Base-by-base conservation (phyloP, 1,140 invertebrate genomes). In the Drosophila pachea region DNA sequence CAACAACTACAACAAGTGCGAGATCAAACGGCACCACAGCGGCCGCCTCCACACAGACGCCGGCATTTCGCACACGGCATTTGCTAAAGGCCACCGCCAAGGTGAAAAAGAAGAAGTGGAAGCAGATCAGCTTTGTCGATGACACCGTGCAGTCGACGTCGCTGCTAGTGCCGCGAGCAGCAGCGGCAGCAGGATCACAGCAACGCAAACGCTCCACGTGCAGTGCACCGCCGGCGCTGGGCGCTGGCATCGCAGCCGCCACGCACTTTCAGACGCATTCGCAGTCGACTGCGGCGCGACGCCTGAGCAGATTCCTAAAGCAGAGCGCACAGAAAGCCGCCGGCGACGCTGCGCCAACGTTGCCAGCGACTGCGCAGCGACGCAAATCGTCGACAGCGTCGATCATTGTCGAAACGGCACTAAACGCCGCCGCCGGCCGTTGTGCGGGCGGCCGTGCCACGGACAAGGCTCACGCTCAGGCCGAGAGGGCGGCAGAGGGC, bases 31-130 rank as follows among this genome's bases (percentile, higher is more conserved):
- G 43, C 33, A 35, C 14, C 33, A 16, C 53, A 7, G 66, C 74
- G 53, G 47, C 62, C 47, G 64, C 78, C 40, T 56, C 72, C 38
- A 75, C 74, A 48, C 68, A 84, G 45, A 74, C 66, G 16, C 43
- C 71, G 40, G 58, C 65, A 49, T 71, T 69, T 35, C 67, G 78
- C 72, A 82, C 73, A 35, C 47, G 79, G 54, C 82, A 88, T 43
- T 52, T 88, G 49, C 56, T 88, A 3, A 88, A 86, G 60, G 86
- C 86, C 42, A 88, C 86, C 42, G 77, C 76, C 35, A 88, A 88
- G 49, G 86, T 88, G 31, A 88, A 88, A 35, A 84, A 84, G 82
- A 84, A 84, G 33, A 84, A 84, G 81, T 84, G 81, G 81, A 86
- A 86, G 64, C 81, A 86, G 68, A 86, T 84, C 58, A 86, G 68